Evolutionary conservation across 2,888 invertebrate species (phyloP), one percentile per base, ranked within the genome.

Genomic region (Chloroclysta siterata): DNA sequence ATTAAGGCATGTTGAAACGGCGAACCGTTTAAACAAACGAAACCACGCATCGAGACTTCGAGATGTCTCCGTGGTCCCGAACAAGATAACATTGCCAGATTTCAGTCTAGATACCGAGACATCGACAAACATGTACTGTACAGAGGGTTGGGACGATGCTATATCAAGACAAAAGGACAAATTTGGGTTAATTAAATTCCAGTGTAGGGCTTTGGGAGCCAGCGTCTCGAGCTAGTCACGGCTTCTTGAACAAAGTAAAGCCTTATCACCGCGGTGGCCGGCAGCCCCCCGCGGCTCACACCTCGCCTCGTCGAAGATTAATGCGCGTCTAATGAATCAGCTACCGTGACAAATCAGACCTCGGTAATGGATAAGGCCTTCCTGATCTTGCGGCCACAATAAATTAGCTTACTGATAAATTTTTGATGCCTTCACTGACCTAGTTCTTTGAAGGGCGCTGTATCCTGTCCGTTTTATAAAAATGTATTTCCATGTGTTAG

Each of bases 111-210:
- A 61, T 61, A 61, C 53, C 53, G 55, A 60, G 61, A 46, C 78
- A 79, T 82, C 80, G 83, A 80, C 78, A 81, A 83, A 82, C 79
- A 82, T 77, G 79, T 75, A 75, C 41, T 13, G 33, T 14, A 33
- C 50, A 50, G 50, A 71, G 75, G 76, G 73, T 75, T 70, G 72
- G 64, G 67, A 68, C 71, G 76, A 75, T 78, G 76, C 72, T 76
- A 44, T 55, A 75, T 81, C 69, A 65, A 81, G 76, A 85, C 85
- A 86, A 85, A 85, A 82, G 85, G 86, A 83, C 83, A 82, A 85
- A 88, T 86, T 87, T 84, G 83, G 85, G 88, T 88, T 89, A 87
- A 89, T 88, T 88, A 88, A 87, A 89, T 88, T 89, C 83, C 85
- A 83, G 81, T 88, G 87, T 87, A 80, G 78, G 77, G 82, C 80